Evolutionary conservation across 2,113 vertebrate genomes (phyloP).

Genomic region (Lophochroa leadbeateri): DNA sequence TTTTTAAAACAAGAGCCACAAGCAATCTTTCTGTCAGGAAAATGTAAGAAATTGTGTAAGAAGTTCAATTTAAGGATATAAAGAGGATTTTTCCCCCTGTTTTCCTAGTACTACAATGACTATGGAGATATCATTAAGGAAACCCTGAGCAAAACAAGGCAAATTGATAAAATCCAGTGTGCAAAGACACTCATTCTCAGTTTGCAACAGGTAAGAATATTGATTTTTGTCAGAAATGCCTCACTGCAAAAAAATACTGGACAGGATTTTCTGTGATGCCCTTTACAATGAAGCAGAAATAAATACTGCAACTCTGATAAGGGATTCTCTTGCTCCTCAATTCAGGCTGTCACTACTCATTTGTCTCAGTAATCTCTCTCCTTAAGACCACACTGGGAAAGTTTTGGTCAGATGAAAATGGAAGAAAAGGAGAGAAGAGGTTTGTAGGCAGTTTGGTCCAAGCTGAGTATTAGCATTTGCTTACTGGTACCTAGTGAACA

Average conservation of each 20-base stretch:
- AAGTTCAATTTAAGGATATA: neutral
- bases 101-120: slow-evolving; percentile 94
- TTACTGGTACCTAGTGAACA: neutral
- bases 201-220: slow-evolving; percentile 91
- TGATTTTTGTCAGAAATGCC: neutral
- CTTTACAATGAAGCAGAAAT: neutral
- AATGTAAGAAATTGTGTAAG: neutral
- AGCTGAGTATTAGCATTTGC: neutral
- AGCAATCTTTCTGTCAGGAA: neutral
- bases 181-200: slow-evolving; percentile 99
- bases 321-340: neutral
- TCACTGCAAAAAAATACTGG: neutral
- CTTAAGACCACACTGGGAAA: neutral
- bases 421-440: neutral
- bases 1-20: neutral
- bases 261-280: neutral
- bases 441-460: neutral
- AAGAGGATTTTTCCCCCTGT: neutral
- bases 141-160: slow-evolving; percentile 97
- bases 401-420: neutral
- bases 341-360: neutral
- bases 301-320: neutral
- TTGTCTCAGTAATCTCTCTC: neutral
- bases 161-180: slow-evolving; percentile 98
- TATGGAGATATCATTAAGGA: slow-evolving; percentile 99